Conservation (phyloP, 2,113 vertebrate genomes). For the Hiodon alosoides region DNA sequence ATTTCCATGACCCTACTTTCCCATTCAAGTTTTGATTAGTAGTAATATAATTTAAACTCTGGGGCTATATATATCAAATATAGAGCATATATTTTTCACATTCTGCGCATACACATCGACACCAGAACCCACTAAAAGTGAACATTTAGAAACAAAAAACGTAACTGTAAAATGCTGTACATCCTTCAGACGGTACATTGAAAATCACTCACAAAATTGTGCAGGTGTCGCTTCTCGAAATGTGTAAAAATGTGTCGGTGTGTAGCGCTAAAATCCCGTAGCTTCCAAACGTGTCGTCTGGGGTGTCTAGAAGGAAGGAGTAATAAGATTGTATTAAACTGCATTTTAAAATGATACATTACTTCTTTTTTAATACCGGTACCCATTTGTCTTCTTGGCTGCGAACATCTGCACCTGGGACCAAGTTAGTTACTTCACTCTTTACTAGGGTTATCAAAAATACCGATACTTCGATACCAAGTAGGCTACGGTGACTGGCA, state of each 20-base stretch:
- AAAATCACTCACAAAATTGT: conserved; percentile 35
- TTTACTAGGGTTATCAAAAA: no score
- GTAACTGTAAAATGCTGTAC: not conserved
- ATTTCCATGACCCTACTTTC: no score
- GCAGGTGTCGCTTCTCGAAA: conserved; percentile 39
- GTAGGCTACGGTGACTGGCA: no score
- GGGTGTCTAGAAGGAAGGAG: conserved; percentile 46
- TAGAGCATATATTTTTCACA: not conserved
- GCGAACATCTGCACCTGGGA: no score
- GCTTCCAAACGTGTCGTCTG: conserved; percentile 44
- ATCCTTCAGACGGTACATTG: not conserved
- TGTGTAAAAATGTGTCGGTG: conserved; percentile 48
- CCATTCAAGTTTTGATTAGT: not conserved
- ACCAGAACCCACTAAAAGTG: not conserved
- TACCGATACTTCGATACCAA: no score
- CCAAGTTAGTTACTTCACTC: no score
- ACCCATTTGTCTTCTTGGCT: no score
- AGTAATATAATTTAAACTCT: not conserved
- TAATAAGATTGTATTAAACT: not conserved
- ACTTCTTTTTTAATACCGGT: no score
- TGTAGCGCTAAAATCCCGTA: conserved; percentile 61
- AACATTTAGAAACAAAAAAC: not conserved
- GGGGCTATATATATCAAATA: not conserved
- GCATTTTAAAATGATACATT: not conserved
- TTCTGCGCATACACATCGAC: not conserved